A percentile compares a stretch with the other conserved stretches of the same genome.
Evolutionary conservation across 2,797 vertebrate species (phyloP).

Genomic region (Enteromius mattozi): DNA sequence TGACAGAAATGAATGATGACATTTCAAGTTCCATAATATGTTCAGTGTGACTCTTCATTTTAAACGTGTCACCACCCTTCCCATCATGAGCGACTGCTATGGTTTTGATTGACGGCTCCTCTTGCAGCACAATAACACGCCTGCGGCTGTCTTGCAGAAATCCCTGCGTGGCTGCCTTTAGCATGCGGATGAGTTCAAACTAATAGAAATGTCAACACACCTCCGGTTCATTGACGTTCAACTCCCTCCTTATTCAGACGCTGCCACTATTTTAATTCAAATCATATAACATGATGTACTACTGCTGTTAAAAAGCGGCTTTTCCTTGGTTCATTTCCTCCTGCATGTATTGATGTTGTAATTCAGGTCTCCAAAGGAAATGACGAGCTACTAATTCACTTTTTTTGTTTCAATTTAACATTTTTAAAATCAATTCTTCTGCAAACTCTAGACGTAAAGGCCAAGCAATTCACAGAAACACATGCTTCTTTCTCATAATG

Average conservation of each 20-base stretch:
- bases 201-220: conserved; percentile 56
- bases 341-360: conserved; percentile 43
- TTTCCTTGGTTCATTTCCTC: conserved; percentile 55
- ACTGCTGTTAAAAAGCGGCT: conserved; percentile 43
- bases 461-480: not conserved
- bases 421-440: conserved; percentile 26
- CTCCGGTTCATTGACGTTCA: conserved; percentile 36
- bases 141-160: conserved; percentile 31
- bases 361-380: conserved; percentile 40
- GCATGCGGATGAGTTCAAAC: conserved; percentile 50
- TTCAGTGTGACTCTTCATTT: conserved; percentile 43
- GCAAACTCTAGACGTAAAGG: conserved; percentile 11
- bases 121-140: conserved; percentile 39
- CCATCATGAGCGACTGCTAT: conserved; percentile 29
- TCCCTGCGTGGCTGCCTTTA: conserved; percentile 31
- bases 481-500: not conserved
- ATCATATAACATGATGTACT: conserved; percentile 61
- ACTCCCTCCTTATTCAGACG: conserved; percentile 38
- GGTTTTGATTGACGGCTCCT: conserved; percentile 41
- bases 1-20: conserved; percentile 44
- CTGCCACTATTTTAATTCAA: conserved; percentile 53
- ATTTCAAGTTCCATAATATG: conserved; percentile 43
- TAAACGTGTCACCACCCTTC: conserved; percentile 19
- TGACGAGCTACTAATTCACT: conserved; percentile 39
- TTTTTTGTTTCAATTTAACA: conserved; percentile 29